Evolutionary conservation across 2,888 invertebrate species (phyloP).

Genomic region (Bellardia pandia): DNA sequence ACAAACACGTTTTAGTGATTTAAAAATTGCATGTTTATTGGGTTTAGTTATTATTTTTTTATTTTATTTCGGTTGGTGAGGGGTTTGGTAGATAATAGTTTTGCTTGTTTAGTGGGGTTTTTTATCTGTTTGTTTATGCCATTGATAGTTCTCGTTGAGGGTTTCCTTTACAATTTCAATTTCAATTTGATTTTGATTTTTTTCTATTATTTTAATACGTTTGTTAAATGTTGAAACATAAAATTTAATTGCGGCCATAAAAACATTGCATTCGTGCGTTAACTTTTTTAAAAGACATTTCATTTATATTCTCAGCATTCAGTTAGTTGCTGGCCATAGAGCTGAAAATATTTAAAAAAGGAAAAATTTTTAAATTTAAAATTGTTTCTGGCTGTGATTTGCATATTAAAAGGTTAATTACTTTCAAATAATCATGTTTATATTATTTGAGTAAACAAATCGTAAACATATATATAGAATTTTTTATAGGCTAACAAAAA

Average conservation of each 20-base stretch:
- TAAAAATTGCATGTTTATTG: conserved; percentile 43
- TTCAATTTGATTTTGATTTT: conserved; percentile 45
- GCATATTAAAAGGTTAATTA: background rate
- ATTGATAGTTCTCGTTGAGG: conserved; percentile 2
- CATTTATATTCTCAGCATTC: conserved; percentile 9
- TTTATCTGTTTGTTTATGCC: background rate
- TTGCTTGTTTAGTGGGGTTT: conserved; percentile 3
- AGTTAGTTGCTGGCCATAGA: background rate
- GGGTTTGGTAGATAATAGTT: background rate
- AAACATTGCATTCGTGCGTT: conserved; percentile 27
- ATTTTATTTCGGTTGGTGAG: background rate
- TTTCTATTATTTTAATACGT: conserved; percentile 33
- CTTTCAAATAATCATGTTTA: background rate
- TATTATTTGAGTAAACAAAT: conserved; percentile 3
- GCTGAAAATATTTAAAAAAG: conserved; percentile 46
- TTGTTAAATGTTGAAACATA: conserved; percentile 47
- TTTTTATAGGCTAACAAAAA: background rate
- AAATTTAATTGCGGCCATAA: conserved; percentile 55
- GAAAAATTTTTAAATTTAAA: conserved; percentile 17
- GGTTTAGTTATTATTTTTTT: background rate
- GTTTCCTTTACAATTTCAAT: conserved; percentile 37
- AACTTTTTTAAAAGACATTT: conserved; percentile 40
- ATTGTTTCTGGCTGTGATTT: background rate
- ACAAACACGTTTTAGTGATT: conserved; percentile 51
- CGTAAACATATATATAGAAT: background rate